These are phyloP conservation scores for Lasioglossum malachurum DNA, from an alignment of 2,888 invertebrate genomes.

Conservation along the genomic window DNA sequence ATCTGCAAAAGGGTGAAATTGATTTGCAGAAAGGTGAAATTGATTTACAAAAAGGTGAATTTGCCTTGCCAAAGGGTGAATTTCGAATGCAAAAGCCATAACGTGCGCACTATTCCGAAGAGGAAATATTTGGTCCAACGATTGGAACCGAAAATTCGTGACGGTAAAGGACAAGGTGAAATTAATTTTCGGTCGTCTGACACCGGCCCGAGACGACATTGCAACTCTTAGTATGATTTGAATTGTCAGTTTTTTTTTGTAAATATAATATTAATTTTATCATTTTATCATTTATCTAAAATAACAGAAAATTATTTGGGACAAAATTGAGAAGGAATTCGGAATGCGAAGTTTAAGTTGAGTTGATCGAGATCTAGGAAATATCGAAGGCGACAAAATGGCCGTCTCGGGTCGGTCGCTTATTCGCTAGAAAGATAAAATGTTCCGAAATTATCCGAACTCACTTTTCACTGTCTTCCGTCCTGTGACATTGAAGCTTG, in stretches of 20 bases:
- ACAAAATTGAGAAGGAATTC: background rate
- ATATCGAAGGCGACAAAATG: background rate
- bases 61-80: too few species aligned
- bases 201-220: conserved; percentile 39
- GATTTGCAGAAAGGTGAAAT: too few species aligned
- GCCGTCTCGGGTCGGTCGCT: conserved; percentile 49
- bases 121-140: conserved; percentile 26
- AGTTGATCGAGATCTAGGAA: background rate
- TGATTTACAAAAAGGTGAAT: too few species aligned
- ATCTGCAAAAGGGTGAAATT: too few species aligned
- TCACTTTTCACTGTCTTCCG: background rate
- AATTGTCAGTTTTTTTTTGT: too few species aligned
- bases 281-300: too few species aligned
- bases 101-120: conserved; percentile 24
- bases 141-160: conserved; percentile 39
- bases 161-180: conserved; percentile 34
- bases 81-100: background rate
- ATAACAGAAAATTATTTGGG: background rate
- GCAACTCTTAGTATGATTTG: too few species aligned
- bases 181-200: conserved; percentile 51
- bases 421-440: conserved; percentile 36
- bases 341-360: background rate
- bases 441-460: conserved; percentile 45
- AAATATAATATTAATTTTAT: background rate
- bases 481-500: background rate